These are phyloP conservation scores for Phrynocephalus versicolor DNA, from an alignment of 2,113 vertebrate genomes.

Conservation along the genomic window DNA sequence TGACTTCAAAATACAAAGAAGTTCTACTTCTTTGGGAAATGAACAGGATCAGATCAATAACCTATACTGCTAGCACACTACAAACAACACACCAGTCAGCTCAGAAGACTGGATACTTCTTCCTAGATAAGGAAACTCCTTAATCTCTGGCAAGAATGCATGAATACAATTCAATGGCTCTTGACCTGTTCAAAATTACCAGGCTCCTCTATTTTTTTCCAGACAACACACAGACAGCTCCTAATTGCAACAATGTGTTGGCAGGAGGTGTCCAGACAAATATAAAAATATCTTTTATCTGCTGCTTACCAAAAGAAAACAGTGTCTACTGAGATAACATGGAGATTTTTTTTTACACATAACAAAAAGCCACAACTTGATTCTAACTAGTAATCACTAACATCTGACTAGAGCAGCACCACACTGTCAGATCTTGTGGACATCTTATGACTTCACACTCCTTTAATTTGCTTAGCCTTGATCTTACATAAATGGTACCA, in stretches of 20 bases:
- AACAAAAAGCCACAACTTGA: neutral
- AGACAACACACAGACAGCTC: neutral
- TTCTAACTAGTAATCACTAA: neutral
- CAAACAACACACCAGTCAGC: neutral
- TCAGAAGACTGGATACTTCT: neutral
- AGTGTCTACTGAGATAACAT: neutral
- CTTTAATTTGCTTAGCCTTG: neutral
- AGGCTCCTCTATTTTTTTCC: neutral
- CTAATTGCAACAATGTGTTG: neutral
- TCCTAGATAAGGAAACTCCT: neutral
- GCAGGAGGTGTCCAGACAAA: neutral
- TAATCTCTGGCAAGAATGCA: neutral
- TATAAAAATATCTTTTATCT: neutral
- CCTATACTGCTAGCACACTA: neutral
- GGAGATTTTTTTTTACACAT: slow-evolving; percentile 12
- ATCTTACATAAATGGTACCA: neutral
- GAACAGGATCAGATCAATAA: neutral
- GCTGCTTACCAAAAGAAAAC: neutral
- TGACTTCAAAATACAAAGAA: no score
- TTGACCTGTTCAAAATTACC: neutral
- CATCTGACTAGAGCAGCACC: neutral
- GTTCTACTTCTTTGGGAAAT: neutral
- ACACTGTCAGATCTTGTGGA: slow-evolving; percentile 18
- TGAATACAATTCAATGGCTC: neutral
- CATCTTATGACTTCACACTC: slow-evolving; percentile 20